Conservation (phyloP, 2,888 invertebrate genomes). For the Abrostola tripartita region DNA sequence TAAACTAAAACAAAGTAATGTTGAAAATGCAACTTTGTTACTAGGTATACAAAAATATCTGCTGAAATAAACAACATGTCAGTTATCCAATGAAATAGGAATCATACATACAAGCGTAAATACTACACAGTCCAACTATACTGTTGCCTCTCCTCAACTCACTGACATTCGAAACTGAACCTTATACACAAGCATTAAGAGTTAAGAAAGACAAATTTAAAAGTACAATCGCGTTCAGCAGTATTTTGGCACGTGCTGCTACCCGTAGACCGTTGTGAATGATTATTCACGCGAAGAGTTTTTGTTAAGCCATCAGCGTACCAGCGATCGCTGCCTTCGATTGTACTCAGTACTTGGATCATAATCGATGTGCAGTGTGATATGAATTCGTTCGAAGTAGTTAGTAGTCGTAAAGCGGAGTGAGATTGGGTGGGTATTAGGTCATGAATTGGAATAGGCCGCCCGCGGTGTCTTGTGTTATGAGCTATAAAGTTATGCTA, state of each 20-base stretch:
- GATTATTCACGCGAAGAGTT: constrained; percentile 56
- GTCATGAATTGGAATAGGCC: constrained; percentile 42
- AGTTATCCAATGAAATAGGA: constrained; percentile 53
- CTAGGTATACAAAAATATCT: constrained; percentile 26
- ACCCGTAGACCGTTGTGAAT: constrained; percentile 45
- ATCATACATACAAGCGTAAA: constrained; percentile 50
- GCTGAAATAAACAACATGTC: constrained; percentile 45
- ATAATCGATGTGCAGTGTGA: constrained; percentile 70
- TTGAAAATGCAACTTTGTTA: no score
- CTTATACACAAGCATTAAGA: constrained; percentile 5
- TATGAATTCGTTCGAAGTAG: constrained; percentile 66
- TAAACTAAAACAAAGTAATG: no score
- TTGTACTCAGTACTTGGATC: constrained; percentile 62
- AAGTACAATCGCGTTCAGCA: constrained; percentile 33
- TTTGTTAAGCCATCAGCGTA: constrained; percentile 60
- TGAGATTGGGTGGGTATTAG: constrained; percentile 40
- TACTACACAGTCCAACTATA: constrained; percentile 29
- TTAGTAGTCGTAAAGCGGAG: constrained; percentile 53
- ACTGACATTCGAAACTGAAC: constrained; percentile 29
- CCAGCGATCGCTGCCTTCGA: constrained; percentile 58
- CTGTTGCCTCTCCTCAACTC: constrained; percentile 1
- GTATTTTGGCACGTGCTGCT: constrained; percentile 59
- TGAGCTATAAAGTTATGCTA: constrained; percentile 8
- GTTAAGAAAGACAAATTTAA: neutral
- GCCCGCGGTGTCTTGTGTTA: constrained; percentile 8